phyloP scores from a whole-genome alignment of 2,113 vertebrate species.

The Speoplatyrhinus poulsoni region DNA sequence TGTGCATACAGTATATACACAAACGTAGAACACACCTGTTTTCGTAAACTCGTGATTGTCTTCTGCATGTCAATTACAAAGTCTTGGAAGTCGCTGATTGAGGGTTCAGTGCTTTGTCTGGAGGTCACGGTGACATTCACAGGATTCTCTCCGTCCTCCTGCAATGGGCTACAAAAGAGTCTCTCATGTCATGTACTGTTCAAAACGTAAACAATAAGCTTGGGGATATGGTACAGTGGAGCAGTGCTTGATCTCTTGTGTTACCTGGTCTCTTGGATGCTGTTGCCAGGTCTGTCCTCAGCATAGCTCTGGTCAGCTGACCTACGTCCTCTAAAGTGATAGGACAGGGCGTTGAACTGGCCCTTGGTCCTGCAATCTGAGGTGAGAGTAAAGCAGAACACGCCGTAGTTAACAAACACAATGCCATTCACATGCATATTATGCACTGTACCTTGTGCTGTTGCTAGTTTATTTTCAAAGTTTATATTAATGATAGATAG shows the following conservation, averaged over 20 bases:
- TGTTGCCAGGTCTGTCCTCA: conserved; percentile 64
- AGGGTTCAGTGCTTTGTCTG: conserved; percentile 64
- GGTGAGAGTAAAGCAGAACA: conserved; percentile 10
- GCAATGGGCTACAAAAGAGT: conserved; percentile 61
- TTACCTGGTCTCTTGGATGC: conserved; percentile 58
- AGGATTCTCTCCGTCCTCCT: conserved; percentile 48
- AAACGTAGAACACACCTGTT: conserved; percentile 78
- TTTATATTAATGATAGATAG: background rate
- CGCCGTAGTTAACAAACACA: conserved; percentile 6
- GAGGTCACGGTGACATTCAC: conserved; percentile 74
- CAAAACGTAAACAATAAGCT: background rate
- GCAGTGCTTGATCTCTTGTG: background rate
- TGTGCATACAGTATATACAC: background rate
- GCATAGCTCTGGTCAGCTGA: conserved; percentile 89
- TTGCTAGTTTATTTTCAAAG: no score
- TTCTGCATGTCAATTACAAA: conserved; percentile 94
- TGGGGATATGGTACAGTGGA: background rate
- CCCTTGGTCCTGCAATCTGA: conserved; percentile 95
- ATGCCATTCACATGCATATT: no score
- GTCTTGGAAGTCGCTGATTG: conserved; percentile 87
- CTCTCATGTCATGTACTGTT: background rate
- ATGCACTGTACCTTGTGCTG: no score
- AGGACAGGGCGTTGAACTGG: conserved; percentile 93
- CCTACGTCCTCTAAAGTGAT: conserved; percentile 91
- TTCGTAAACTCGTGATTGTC: conserved; percentile 92